phyloP scores from a whole-genome alignment of 1,140 invertebrate genomes.

The Hyles euphorbiae region DNA sequence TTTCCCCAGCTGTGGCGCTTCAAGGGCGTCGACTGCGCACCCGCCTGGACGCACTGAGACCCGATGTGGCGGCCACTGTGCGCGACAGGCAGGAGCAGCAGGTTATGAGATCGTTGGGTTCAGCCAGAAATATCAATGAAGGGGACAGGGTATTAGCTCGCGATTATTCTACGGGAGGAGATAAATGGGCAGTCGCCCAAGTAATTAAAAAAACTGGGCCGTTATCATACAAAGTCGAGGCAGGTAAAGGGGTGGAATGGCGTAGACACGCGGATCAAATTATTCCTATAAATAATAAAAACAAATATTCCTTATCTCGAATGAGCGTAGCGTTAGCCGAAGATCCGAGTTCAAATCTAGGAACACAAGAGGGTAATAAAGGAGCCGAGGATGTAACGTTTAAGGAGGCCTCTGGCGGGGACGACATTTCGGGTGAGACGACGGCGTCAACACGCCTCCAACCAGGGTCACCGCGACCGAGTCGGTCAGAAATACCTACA shows the following conservation, averaged over 20 bases:
- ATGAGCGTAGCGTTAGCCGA: not conserved
- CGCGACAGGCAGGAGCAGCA: not conserved
- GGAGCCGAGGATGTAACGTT: not conserved
- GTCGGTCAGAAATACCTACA: too few species aligned
- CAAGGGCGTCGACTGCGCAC: conserved; percentile 1
- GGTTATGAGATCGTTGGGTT: not conserved
- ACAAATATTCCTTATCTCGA: not conserved
- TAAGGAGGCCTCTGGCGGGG: not conserved
- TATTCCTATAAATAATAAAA: not conserved
- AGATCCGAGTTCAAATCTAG: not conserved
- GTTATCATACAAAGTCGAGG: not conserved
- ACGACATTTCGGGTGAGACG: not conserved
- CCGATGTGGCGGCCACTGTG: not conserved
- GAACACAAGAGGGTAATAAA: not conserved
- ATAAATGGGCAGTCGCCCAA: conserved; percentile 12
- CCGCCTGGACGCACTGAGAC: not conserved
- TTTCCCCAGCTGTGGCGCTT: not conserved
- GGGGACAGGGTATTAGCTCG: conserved; percentile 1
- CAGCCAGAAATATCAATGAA: too few species aligned
- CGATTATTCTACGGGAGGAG: conserved; percentile 6
- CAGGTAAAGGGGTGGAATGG: not conserved
- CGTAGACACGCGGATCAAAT: not conserved
- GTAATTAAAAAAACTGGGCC: conserved; percentile 5
- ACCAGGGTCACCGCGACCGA: too few species aligned
- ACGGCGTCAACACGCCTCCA: too few species aligned